Evolutionary conservation across 2,797 vertebrate species (phyloP), one percentile per base, ranked within the genome.

Genomic region (Coregonus ussuriensis): DNA sequence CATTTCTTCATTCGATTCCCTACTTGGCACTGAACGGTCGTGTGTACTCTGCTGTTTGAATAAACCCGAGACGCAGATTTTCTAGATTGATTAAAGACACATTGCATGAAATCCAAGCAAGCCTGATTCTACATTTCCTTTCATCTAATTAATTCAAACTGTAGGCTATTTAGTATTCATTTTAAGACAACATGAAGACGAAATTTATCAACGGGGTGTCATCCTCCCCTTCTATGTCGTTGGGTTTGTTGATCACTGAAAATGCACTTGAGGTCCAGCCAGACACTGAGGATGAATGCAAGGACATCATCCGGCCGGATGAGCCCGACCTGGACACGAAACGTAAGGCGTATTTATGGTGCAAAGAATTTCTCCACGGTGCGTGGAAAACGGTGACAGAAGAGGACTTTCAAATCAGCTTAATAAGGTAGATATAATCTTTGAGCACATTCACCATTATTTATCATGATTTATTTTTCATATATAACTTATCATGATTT

Each of bases 131-230:
- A 9, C 35, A n/a, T 4, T 70, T 7, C 2, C 18, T n/a, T 37
- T n/a, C 18, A 21, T 70, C 7, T 41, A 37, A 41, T 35, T 37
- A 37, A 31, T 72, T 72, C 53, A 11, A 56, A 16, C 31, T 2
- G 7, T 35, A 47, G 41, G 41, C 9, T 47, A 72, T 63, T 63
- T 63, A 3, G 59, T 63, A 25, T 21, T 59, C 4, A 2, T 59
- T 29, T 63, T 52, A 16, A 54, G 52, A 3, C 71, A 75, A 77
- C 25, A 98, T 99, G 97, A 99, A 98, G 93, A 97, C 97, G 72
- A 98, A 97, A 87, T 99, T 99, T 82, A 96, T 97, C 84, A 96
- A 95, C 89, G 95, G 95, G 16, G 95, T 96, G 54, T 94, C 95
- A 16, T 94, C 96, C 4, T 95, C 97, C 5, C 95, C 94, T 4